Evolutionary conservation across 1,140 invertebrate species (phyloP).

Genomic region (Rhizoglyphus robini): DNA sequence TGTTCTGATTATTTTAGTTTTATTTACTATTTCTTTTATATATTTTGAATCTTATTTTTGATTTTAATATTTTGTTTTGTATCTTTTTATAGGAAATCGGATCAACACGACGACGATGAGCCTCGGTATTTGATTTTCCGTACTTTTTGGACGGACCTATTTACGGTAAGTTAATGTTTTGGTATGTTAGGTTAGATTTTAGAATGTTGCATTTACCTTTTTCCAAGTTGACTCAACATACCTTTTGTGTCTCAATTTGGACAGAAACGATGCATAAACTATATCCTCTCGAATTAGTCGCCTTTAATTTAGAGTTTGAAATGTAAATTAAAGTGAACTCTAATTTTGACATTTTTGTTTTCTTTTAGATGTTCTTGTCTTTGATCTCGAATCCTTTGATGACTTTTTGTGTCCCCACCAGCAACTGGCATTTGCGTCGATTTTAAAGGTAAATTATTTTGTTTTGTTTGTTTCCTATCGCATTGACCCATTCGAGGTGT

Average conservation of each 20-base stretch:
- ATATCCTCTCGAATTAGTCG: neutral
- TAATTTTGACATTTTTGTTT: neutral
- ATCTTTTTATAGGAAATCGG: no score
- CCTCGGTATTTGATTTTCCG: no score
- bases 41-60: no score
- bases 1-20: neutral
- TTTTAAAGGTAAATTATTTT: neutral
- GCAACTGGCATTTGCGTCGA: no score
- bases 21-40: neutral
- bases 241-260: neutral
- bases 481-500: neutral
- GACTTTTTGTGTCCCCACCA: no score
- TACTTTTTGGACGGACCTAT: no score
- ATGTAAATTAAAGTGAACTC: neutral
- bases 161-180: no score
- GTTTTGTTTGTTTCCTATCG: neutral
- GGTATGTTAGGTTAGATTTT: no score
- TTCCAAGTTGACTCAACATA: no score
- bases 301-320: neutral
- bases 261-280: neutral
- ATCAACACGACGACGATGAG: no score
- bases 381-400: neutral
- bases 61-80: no score
- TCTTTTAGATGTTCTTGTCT: neutral
- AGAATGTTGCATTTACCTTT: neutral